Evolutionary conservation across 1,140 invertebrate genomes (phyloP).

Genomic region (Adelges cooleyi): DNA sequence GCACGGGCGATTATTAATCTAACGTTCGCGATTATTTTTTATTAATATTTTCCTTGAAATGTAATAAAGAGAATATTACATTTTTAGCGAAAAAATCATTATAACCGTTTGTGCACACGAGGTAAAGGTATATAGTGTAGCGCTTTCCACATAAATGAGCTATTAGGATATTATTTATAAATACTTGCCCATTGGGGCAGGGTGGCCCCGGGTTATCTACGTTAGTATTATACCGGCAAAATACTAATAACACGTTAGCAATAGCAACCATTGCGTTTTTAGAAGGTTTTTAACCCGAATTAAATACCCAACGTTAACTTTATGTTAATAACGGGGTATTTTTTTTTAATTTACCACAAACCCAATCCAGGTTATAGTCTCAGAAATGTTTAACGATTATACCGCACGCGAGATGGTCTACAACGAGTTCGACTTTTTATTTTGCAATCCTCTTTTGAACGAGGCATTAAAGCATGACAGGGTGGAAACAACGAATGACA

Average conservation of each 20-base stretch:
- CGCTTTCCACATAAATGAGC: neutral
- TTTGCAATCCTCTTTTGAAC: neutral
- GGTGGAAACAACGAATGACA: too few species aligned
- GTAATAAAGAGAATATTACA: too few species aligned
- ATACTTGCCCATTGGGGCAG: neutral
- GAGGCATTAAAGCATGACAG: too few species aligned
- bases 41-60: too few species aligned
- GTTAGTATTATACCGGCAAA: neutral
- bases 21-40: too few species aligned
- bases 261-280: neutral
- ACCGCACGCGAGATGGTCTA: neutral
- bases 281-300: neutral
- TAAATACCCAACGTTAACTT: slow-evolving; percentile 1
- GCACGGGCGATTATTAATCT: too few species aligned
- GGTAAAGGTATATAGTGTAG: neutral
- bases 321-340: slow-evolving; percentile 6
- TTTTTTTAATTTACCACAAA: neutral
- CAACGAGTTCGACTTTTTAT: neutral
- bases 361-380: neutral
- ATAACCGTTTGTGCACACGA: neutral
- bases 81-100: too few species aligned
- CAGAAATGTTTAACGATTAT: neutral
- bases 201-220: neutral
- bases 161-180: slow-evolving; percentile 2
- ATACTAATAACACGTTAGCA: slow-evolving; percentile 7